Base-by-base conservation (phyloP, 2,113 vertebrate genomes). In the Prochilodus magdalenae region DNA sequence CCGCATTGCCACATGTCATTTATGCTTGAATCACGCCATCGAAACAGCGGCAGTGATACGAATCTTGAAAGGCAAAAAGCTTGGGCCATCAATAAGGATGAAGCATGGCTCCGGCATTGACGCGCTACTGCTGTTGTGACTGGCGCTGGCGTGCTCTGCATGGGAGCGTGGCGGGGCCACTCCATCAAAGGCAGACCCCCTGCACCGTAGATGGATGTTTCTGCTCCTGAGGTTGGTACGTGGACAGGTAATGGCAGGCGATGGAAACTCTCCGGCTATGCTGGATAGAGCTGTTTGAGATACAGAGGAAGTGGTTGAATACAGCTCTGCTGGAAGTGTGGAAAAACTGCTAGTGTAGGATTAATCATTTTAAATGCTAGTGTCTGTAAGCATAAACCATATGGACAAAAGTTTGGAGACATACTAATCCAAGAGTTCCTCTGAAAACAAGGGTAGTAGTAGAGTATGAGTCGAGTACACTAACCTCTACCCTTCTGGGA, bases 81-180 rank as follows among this genome's bases (percentile, higher is more conserved):
- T 29, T 14, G 60, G 44, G 78, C 79, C 85, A 84, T 86, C 79
- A 84, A 86, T 80, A 83, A 86, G 63, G 75, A 59, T 80, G 84
- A 88, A 67, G 62, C 65, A 82, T 84, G 26, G 47, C 80, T 77
- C 27, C n/a, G 18, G 82, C 29, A 57, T 53, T 75, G 82, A 75
- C 62, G 36, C 36, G 75, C 30, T 77, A 71, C 86, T 72, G 76
- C 72, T 77, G 69, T 74, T 82, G 63, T 78, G 73, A 76, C 84
- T 84, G 73, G 77, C 24, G 36, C 82, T 59, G n/a, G 18, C 55
- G 65, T 62, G 66, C 80, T 81, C 87, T 57, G 84, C 80, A 83
- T 79, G 87, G 84, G 77, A 67, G 65, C 24, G 0, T 81, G 84
- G 57, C 55, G 69, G 76, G 73, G 53, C 67, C 80, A 80, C 83